These are phyloP conservation scores for Atta texana DNA, from an alignment of 1,140 invertebrate genomes.

Conservation along the genomic window DNA sequence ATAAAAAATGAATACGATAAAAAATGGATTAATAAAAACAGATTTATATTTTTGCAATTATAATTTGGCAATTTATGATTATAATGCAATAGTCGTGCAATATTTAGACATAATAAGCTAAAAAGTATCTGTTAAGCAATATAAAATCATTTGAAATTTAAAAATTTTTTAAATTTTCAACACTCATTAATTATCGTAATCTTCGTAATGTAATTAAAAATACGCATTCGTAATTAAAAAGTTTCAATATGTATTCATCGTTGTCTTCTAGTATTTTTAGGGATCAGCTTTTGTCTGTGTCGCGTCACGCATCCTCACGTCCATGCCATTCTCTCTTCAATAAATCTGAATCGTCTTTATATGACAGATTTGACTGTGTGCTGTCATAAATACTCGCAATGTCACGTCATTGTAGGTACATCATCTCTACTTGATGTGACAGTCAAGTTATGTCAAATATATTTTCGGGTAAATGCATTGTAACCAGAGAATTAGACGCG, in stretches of 20 bases:
- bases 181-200: background rate
- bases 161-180: background rate
- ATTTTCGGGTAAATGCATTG: background rate
- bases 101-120: background rate
- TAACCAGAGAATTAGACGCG: background rate
- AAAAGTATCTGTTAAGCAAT: background rate
- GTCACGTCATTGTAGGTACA: background rate
- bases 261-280: background rate
- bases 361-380: background rate
- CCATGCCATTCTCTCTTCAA: background rate
- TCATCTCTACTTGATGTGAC: background rate
- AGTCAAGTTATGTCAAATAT: background rate
- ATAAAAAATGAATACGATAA: too few relatives aligned
- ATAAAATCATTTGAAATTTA: background rate
- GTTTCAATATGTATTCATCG: background rate
- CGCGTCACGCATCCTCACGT: too few relatives aligned
- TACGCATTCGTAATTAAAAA: background rate
- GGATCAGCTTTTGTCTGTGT: too few relatives aligned
- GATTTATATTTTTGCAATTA: background rate
- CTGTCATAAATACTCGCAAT: background rate
- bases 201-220: background rate
- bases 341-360: conserved; percentile 2
- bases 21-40: background rate
- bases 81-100: background rate
- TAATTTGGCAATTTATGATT: background rate